Base-by-base conservation (phyloP, 2,888 invertebrate species). In the Ennomos fuscantarius region DNA sequence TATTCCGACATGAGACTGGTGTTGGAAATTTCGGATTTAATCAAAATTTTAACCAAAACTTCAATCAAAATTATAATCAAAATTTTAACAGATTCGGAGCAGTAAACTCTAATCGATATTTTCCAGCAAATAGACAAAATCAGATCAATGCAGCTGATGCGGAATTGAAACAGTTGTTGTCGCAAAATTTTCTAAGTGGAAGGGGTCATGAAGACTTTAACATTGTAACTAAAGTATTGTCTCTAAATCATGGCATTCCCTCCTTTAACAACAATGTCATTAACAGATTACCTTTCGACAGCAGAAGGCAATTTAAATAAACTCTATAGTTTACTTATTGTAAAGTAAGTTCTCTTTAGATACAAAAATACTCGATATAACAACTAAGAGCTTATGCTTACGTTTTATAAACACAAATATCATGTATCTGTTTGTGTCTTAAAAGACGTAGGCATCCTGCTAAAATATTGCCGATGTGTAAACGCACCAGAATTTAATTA, bases 171-270 rank as follows among this genome's bases (percentile, higher is more conserved):
- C 94, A 94, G 67, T 84, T 96, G 42, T 79, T 96, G 12, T 93
- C 92, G 47, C 94, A 95, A 78, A 94, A 95, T 46, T 95, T 95
- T 35, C 91, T 96, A 39, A 94, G 94, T 40, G 89, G 89, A 41
- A 93, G 94, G 66, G 89, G 88, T 62, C 94, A 94, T 55, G 96
- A 96, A 78, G 96, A 97, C 83, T 88, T 97, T 48, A 96, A 95
- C 78, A 95, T 97, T 72, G 96, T 97, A 35, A 95, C 96, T 43
- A 96, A 96, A 88, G 95, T 97, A 59, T 86, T 97, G 72, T 96
- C 96, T 8, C 86, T 96, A 53, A 96, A 97, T 82, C 96, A 96
- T 73, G 95, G 95, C 45, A 90, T 95, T n/a, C 76, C 93, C 8
- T 73, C 39, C 12, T 34, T 93, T 0, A 87, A 87, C 62, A 86